Base-by-base conservation (phyloP, 2,888 invertebrate species). In the Lepidocyrtinus sp. region DNA sequence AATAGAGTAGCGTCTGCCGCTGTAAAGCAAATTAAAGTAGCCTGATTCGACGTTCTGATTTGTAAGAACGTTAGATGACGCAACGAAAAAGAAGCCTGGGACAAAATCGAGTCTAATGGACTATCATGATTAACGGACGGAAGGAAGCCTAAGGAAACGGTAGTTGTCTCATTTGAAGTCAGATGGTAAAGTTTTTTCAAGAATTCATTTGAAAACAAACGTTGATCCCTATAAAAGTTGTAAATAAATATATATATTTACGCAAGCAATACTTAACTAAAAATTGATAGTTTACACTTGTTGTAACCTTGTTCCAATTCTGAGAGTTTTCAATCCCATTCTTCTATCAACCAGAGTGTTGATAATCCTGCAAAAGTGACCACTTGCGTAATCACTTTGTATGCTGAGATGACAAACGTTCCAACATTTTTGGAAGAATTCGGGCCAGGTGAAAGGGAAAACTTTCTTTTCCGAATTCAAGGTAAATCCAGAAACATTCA, bases 281-380 rank as follows among this genome's bases (percentile, higher is more conserved):
- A n/a, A n/a, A n/a, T n/a, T n/a, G n/a, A n/a, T n/a, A n/a, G n/a
- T n/a, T n/a, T n/a, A n/a, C n/a, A n/a, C n/a, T n/a, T n/a, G n/a
- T n/a, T n/a, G n/a, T 45, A 0, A 76, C 76, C 76, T 71, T 46
- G 72, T 71, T 25, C 77, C 77, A 72, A 72, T 77, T 61, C 72
- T 71, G 26, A 77, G 21, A 0, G 64, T 77, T 46, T 61, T 71
- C 21, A 77, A 17, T 5, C 0, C 15, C 55, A 25, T 64, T 12
- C 24, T 5, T 21, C 46, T 65, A 1, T 77, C 72, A n/a, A 22
- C 71, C 21, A 77, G n/a, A 5, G 45, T 46, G 64, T 46, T 45
- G 0, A 76, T 19, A 24, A 77, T 64, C 15, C 50, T 55, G 19
- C 9, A 67, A 26, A 77, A 76, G n/a, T 76, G 76, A 3, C 63